phyloP scores from a whole-genome alignment of 2,888 invertebrate genomes.

The Apodemia mormo region DNA sequence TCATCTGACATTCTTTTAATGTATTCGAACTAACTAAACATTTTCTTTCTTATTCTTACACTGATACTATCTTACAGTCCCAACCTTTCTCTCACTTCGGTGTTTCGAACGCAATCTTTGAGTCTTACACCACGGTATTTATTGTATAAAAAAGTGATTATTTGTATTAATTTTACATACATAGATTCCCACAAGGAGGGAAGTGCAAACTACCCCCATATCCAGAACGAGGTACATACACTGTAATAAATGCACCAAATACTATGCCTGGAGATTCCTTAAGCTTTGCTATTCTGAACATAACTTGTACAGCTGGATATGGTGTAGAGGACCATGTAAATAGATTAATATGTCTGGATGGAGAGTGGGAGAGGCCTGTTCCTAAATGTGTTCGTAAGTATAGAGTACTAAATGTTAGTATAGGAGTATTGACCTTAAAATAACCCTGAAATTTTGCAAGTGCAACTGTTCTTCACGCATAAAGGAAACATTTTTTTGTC shows the following conservation, averaged over 20 bases:
- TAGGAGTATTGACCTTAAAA: no score
- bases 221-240: conserved; percentile 12
- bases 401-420: not conserved
- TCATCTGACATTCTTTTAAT: no score
- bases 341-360: conserved; percentile 11
- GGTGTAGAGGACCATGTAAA: not conserved
- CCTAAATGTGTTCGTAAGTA: conserved; percentile 22
- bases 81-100: no score
- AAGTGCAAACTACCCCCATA: conserved; percentile 17
- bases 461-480: no score
- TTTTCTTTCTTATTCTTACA: no score
- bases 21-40: no score
- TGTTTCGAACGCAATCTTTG: no score
- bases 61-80: no score
- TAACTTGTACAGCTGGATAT: conserved; percentile 15
- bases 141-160: no score
- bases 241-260: not conserved
- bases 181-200: not conserved
- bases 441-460: no score
- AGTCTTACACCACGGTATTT: no score
- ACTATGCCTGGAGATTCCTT: not conserved
- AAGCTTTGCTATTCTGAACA: not conserved
- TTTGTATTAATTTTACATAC: not conserved
- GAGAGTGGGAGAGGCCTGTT: conserved; percentile 3
- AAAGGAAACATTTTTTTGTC: no score